Evolutionary conservation across 2,113 vertebrate species (phyloP), one percentile per base, ranked within the genome.

Genomic region (Chaenogobius annularis): DNA sequence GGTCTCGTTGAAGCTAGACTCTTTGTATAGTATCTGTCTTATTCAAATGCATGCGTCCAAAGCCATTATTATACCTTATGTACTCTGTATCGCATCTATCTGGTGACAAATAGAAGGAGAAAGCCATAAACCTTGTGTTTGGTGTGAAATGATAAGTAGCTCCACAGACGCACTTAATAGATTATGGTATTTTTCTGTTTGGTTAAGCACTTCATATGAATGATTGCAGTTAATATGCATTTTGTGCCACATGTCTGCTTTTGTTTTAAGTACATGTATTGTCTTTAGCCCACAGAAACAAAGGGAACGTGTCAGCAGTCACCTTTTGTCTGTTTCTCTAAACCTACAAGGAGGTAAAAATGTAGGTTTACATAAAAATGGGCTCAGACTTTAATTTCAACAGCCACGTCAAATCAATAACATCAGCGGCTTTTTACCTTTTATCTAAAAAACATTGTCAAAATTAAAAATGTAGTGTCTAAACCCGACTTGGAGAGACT

Each of bases 31-130:
- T 80, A 54, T 80, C 68, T 73, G 40, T 69, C 81, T 69, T 43
- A 15, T n/a, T 50, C 31, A 15, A 64, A 64, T 56, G 47, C 63
- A 83, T 35, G 6, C 58, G 23, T 68, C 63, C 44, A 55, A 44
- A 43, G 9, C 61, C 66, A 15, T n/a, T 46, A 37, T 47, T 44
- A 14, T 31, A 22, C 61, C 26, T 40, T 72, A 12, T 75, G 31
- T 68, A 70, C 68, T 22, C 10, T 40, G 13, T 47, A 78, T 19
- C 68, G 37, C 68, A 37, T 67, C 72, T 54, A 68, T 72, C 79
- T 48, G 1, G 46, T 73, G 79, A 84, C 73, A 66, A 74, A 83
- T 80, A 23, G 37, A 68, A 22, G 70, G 19, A 72, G 62, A 46
- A 78, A 74, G 12, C 66, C 26, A 75, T 61, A 78, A 73, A 61